Evolutionary conservation across 2,888 invertebrate species (phyloP), one percentile per base, ranked within the genome.

Genomic region (Sthenelais limicola): DNA sequence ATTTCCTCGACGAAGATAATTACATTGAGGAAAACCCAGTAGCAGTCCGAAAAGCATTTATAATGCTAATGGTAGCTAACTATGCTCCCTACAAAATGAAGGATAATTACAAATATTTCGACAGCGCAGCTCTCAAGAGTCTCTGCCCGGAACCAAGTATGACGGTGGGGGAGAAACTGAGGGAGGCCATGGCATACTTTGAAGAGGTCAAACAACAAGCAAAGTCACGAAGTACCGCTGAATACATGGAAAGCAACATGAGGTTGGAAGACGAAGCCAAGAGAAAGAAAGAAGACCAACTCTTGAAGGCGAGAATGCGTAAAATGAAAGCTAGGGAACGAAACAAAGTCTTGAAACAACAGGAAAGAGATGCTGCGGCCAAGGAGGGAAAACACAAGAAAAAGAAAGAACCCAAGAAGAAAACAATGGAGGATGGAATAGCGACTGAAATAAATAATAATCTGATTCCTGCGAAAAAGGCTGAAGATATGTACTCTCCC

Each of bases 301-400:
- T n/a, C n/a, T n/a, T n/a, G n/a, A n/a, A n/a, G n/a, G n/a, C n/a
- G n/a, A n/a, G n/a, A n/a, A n/a, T n/a, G n/a, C n/a, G n/a, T n/a
- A n/a, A n/a, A n/a, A n/a, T n/a, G n/a, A n/a, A n/a, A n/a, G n/a
- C n/a, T n/a, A n/a, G n/a, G n/a, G n/a, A n/a, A n/a, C n/a, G n/a
- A n/a, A n/a, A n/a, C 43, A 80, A 79, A 71, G 69, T 73, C 38
- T 76, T 73, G 72, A 76, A 76, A 56, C 76, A 73, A 43, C 81
- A 80, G 70, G 81, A 80, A 73, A 71, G 77, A n/a, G 81, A 82
- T 66, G 80, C 80, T 74, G 81, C 79, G 68, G n/a, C 15, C 28
- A 56, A 56, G 30, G 21, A 21, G 56, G 18, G 56, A 28, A 56
- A 56, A 32, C 18, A 33, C n/a, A 30, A 24, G 5, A 32, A 32